These are phyloP conservation scores for Bergia sp. DNA, from an alignment of 92 coral and sea anemone genomes.

Conservation along the genomic window DNA sequence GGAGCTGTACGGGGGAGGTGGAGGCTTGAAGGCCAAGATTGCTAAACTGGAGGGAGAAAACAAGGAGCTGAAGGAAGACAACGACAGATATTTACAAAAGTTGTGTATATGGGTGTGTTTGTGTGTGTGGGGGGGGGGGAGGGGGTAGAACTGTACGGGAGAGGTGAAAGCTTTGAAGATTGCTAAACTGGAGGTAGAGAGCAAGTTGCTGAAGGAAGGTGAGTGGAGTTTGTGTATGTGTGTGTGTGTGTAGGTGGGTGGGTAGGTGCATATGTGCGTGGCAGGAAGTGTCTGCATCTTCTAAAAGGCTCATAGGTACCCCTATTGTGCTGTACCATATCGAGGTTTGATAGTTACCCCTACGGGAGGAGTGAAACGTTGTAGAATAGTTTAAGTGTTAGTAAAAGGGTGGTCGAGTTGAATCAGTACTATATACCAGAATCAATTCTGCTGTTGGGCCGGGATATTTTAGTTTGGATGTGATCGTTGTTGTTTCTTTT, in stretches of 20 bases:
- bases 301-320: no score
- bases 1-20: constrained; percentile 65
- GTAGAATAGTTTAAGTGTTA: no score
- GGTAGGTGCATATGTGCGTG: no score
- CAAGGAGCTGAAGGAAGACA: constrained; percentile 70
- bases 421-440: no score
- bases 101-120: constrained; percentile 42
- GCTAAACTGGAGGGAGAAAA: constrained; percentile 88
- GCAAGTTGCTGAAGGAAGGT: constrained; percentile 75
- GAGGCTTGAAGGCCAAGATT: constrained; percentile 40
- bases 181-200: constrained; percentile 75
- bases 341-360: no score
- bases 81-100: constrained; percentile 82
- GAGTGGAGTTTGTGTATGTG: background rate
- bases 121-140: background rate
- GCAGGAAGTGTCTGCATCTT: no score
- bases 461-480: no score
- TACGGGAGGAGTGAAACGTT: no score
- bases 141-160: background rate
- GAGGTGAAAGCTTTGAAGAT: background rate
- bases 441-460: no score
- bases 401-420: no score
- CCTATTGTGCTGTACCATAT: no score
- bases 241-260: background rate
- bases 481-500: background rate